These are phyloP conservation scores for Arrhopalites spinosus DNA, from an alignment of 2,888 invertebrate genomes.

Conservation along the genomic window DNA sequence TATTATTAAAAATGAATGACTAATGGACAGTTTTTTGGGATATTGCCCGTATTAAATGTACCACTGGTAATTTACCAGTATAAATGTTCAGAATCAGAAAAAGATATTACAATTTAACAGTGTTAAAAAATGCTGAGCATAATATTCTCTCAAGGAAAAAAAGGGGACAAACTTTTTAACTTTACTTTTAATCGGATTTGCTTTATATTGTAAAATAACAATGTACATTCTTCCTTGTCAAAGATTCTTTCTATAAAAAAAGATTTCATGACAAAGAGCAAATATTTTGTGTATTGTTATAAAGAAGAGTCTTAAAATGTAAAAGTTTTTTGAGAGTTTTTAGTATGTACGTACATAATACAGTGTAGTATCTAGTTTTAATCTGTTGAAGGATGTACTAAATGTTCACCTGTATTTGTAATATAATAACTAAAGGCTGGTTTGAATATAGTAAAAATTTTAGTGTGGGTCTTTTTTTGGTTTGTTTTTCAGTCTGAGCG, in stretches of 20 bases:
- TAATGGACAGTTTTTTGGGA: no score
- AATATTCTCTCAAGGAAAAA: no score
- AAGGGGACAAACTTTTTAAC: no score
- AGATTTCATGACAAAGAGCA: constrained; percentile 4
- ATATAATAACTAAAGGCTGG: neutral
- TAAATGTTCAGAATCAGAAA: no score
- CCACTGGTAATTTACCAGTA: no score
- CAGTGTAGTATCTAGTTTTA: neutral
- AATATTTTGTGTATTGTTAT: constrained; percentile 6
- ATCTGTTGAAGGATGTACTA: constrained; percentile 4
- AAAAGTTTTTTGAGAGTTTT: neutral
- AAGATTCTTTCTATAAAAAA: neutral
- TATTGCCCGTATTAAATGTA: no score
- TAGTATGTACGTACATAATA: no score
- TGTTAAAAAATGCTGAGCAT: no score
- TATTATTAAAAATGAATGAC: no score
- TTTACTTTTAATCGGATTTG: constrained; percentile 35
- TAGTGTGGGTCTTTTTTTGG: neutral
- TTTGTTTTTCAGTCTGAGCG: constrained; percentile 11
- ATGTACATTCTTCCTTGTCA: neutral
- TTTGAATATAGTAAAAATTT: neutral
- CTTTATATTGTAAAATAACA: constrained; percentile 9
- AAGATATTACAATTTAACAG: no score
- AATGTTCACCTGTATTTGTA: constrained; percentile 3
- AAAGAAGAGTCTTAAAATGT: neutral